Evolutionary conservation across 2,797 vertebrate genomes (phyloP), one percentile per base, ranked within the genome.

Genomic region (Eulemur rubriventer): DNA sequence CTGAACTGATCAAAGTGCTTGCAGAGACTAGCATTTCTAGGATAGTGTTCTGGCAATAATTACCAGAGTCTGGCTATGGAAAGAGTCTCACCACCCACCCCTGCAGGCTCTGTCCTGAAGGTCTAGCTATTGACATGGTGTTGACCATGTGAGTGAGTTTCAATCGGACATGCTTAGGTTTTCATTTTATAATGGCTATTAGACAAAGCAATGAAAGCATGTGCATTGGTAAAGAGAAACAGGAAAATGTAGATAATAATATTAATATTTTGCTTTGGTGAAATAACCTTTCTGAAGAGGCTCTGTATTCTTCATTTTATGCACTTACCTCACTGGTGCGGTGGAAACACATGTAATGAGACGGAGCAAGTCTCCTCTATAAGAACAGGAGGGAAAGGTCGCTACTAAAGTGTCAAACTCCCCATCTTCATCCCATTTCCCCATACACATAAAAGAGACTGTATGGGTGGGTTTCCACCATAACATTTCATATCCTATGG

Each of bases 281-380:
- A 90, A 83, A 90, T 50, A 72, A 75, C 22, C 33, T 94, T 94
- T 95, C 63, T 38, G 63, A 87, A 70, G 48, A 46, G 18, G 46
- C 20, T 92, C 16, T 13, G 1, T 10, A 70, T 41, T 89, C 67
- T 75, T 86, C 24, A 20, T 67, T 82, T 70, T 70, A 86, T 43
- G 76, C 6, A 5, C 46, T 70, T 70, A 28, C 6, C 13, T 67
- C 72, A 80, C 0, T 46, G 52, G 24, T 61, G 24, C 24, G 69
- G 46, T 55, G 26, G 65, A 67, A 86, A 50, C 28, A 11, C 35
- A 55, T 1, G 1, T 50, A 48, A 52, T 38, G 38, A 59, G 38
- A 61, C 4, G 43, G 46, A 67, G 33, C 22, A 69, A 33, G 22
- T 65, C 17, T 65, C 55, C 46, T 70, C 22, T 57, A 1, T 7